A percentile compares a stretch with the other conserved stretches of the same genome.
Evolutionary conservation across 2,888 invertebrate species (phyloP).

Genomic region (Zootermopsis nevadensis): DNA sequence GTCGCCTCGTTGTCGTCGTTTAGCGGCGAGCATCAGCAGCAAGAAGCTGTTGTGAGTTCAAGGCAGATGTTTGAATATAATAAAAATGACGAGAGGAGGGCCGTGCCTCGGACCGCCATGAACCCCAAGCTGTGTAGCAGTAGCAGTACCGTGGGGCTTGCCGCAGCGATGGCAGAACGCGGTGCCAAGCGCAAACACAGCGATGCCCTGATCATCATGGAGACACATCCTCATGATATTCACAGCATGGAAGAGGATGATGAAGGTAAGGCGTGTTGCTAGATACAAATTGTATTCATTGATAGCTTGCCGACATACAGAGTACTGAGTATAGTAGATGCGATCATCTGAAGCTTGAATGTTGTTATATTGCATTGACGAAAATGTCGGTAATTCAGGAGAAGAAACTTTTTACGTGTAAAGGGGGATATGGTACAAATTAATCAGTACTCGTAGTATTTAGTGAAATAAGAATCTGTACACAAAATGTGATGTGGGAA

Average conservation of each 20-base stretch:
- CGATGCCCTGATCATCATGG: conserved; percentile 62
- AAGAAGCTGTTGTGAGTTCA: conserved; percentile 58
- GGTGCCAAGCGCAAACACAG: conserved; percentile 58
- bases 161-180: conserved; percentile 29
- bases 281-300: background rate
- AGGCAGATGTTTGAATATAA: conserved; percentile 58
- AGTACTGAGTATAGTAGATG: background rate
- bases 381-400: background rate
- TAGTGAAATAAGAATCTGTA: no score
- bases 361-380: background rate
- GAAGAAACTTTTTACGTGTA: no score
- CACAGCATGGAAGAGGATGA: conserved; percentile 60
- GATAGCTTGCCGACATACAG: conserved; percentile 1
- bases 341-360: background rate
- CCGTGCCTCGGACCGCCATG: background rate
- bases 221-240: conserved; percentile 59
- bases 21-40: conserved; percentile 26
- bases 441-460: no score
- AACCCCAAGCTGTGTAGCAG: conserved; percentile 32
- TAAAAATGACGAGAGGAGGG: conserved; percentile 23
- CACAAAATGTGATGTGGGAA: no score
- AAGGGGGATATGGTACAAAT: no score
- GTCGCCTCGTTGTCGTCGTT: conserved; percentile 37
- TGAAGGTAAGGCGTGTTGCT: conserved; percentile 58
- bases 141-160: conserved; percentile 20